Base-by-base conservation (phyloP, 2,888 invertebrate species). In the Orchestes rusci region DNA sequence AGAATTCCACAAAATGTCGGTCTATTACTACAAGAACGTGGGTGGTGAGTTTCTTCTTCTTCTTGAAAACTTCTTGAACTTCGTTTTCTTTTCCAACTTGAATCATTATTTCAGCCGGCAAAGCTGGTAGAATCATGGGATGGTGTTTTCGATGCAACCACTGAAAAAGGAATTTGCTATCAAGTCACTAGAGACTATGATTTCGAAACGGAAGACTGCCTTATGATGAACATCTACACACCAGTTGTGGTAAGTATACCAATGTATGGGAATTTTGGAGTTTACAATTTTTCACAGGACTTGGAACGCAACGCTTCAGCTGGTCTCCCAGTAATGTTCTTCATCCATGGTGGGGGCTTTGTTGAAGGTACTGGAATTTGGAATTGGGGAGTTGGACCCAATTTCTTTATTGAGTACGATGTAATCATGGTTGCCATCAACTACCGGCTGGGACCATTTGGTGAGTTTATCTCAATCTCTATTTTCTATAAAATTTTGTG, bases 371-470 rank as follows among this genome's bases (percentile, higher is more conserved):
- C 57, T 7, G 62, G 62, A 8, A 45, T 45, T 18, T 28, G 44
- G 16, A 53, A 60, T 16, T 41, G 48, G 10, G 48, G 51, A 15
- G 60, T 59, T 23, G 67, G 66, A 32, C 53, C 57, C 5, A 36
- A 57, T 20, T 52, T 45, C 44, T 54, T 85, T 1, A 76, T 85
- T 75, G 75, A 79, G 36, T 63, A 70, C 29, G 75, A 80, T 51
- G 70, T 81, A 2, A 75, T 86, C 1, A 68, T 79, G 0, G 82
- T 84, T 0, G 80, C 80, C 2, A 57, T 84, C 0, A 82, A 80
- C 62, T 85, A 84, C 57, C 71, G 85, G 29, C 56, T 84, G 8
- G 84, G 84, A 36, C 78, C 81, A 0, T 60, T 84, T 42, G 84
- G 80, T 55, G 45, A 45, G 37, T n/a, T n/a, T n/a, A n/a, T n/a